phyloP scores from a whole-genome alignment of 2,797 vertebrate species.

The Crax fasciolata region DNA sequence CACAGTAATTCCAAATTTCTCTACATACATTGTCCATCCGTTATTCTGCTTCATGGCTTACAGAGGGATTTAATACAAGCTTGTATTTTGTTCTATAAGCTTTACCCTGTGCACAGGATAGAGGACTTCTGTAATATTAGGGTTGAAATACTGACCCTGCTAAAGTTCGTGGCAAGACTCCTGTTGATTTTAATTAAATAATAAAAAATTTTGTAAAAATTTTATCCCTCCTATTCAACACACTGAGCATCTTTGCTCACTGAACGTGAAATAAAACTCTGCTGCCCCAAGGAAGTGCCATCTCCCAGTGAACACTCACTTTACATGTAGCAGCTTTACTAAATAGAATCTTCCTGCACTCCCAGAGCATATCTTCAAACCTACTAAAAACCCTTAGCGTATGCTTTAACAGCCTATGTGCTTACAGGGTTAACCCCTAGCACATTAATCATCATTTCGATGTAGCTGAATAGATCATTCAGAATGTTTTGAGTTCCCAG shows the following conservation, averaged over 20 bases:
- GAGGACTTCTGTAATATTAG: background rate
- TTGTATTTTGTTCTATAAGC: slow-evolving; percentile 5
- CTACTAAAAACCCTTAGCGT: background rate
- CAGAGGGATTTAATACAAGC: slow-evolving; percentile 46
- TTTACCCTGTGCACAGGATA: background rate
- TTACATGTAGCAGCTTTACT: background rate
- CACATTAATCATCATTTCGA: background rate
- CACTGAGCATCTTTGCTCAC: background rate
- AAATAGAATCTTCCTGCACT: background rate
- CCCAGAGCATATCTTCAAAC: background rate
- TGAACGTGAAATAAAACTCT: background rate
- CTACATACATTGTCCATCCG: background rate
- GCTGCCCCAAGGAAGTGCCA: background rate
- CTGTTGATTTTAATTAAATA: background rate
- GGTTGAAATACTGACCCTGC: background rate
- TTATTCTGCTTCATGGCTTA: background rate
- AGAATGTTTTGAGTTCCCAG: background rate
- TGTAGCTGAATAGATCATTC: background rate
- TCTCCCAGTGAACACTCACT: background rate
- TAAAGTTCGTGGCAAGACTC: background rate
- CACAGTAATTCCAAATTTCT: background rate
- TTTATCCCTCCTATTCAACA: background rate
- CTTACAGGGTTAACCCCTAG: background rate
- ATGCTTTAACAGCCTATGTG: background rate
- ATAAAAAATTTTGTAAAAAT: background rate